Conservation (phyloP, 2,888 invertebrate genomes). For the Colletes collaris region DNA sequence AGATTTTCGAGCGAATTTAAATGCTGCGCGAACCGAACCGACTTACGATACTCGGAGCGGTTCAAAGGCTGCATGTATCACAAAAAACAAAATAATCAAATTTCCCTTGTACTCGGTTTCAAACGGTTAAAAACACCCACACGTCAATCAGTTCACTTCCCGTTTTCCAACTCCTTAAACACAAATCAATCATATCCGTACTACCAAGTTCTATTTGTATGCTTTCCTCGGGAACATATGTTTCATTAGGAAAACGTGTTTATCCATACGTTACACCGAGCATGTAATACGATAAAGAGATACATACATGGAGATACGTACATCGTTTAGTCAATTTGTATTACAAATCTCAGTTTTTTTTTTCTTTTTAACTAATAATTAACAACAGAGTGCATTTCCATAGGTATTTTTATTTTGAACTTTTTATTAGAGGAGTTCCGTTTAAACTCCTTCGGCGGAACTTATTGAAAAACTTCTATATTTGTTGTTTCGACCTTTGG, state of each 20-base stretch:
- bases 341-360: neutral
- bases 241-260: conserved; percentile 43
- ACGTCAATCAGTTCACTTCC: conserved; percentile 51
- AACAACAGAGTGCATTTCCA: too few species aligned
- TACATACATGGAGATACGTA: neutral
- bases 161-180: conserved; percentile 66
- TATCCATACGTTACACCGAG: conserved; percentile 12
- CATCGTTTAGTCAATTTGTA: neutral
- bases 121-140: conserved; percentile 31
- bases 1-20: neutral
- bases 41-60: neutral
- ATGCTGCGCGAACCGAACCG: neutral
- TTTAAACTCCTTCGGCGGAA: too few species aligned
- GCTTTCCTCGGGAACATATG: conserved; percentile 47
- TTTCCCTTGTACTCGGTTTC: conserved; percentile 1
- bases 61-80: conserved; percentile 28
- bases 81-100: conserved; percentile 49
- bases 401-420: too few species aligned
- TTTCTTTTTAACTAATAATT: too few species aligned
- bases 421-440: too few species aligned
- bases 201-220: conserved; percentile 45
- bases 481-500: too few species aligned
- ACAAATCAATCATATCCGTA: conserved; percentile 62
- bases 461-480: too few species aligned
- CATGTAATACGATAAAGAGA: neutral